Percentiles rank a stretch among this genome's conserved stretches.
Evolutionary conservation across 37 sponge, comb jelly and placozoan genomes (phyloP).

Genomic region (Sycon ciliatum): DNA sequence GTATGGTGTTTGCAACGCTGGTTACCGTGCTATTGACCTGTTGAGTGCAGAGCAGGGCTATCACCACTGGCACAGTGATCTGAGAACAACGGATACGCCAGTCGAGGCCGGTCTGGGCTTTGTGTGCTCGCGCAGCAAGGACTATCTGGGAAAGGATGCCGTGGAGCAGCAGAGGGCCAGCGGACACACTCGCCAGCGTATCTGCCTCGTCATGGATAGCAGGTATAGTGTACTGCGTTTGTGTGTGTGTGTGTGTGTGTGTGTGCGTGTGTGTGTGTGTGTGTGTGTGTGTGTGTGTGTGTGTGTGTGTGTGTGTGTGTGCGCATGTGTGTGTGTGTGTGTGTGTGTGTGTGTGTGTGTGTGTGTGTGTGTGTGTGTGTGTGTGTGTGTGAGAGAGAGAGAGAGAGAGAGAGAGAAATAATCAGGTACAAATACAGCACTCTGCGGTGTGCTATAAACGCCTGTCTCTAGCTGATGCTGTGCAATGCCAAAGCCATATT

Average conservation of each 20-base stretch:
- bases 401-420: too few relatives aligned
- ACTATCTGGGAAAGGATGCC: conserved; percentile 14
- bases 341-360: neutral
- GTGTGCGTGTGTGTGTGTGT: conserved; percentile 1
- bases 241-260: neutral
- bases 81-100: conserved; percentile 56
- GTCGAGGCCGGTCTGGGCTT: conserved; percentile 63
- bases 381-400: neutral
- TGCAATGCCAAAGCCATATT: too few relatives aligned
- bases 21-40: conserved; percentile 57
- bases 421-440: too few relatives aligned
- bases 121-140: neutral
- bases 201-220: neutral
- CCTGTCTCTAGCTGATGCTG: too few relatives aligned
- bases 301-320: conserved; percentile 5
- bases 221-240: neutral
- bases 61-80: conserved; percentile 57
- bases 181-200: neutral
- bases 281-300: conserved; percentile 5
- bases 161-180: neutral
- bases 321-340: neutral
- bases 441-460: too few relatives aligned
- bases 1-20: conserved; percentile 43
- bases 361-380: neutral
- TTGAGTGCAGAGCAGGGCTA: conserved; percentile 65